A percentile compares a stretch with the other conserved stretches of the same genome.
Conservation (phyloP, 1,140 invertebrate genomes). For the Drosophila asahinai region DNA sequence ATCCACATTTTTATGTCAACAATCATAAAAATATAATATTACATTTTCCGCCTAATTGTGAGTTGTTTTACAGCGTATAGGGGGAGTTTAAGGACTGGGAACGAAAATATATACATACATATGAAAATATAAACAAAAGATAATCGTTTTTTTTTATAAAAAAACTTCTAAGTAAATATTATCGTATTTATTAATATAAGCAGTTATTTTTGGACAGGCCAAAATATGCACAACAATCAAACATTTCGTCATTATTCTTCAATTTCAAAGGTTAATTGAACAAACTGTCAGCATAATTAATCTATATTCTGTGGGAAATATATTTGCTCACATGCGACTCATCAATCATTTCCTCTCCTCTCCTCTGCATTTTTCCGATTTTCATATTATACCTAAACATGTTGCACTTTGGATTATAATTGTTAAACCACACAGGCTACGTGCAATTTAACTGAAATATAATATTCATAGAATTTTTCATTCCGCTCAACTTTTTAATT, state of each 20-base stretch:
- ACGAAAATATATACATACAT: too few relatives aligned
- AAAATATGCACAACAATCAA: neutral
- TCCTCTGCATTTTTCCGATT: neutral
- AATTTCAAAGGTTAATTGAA: constrained; percentile 1
- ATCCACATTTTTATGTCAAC: constrained; percentile 24
- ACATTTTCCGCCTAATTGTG: constrained; percentile 23
- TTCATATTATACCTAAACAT: neutral
- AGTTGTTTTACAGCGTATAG: neutral
- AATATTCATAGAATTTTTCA: constrained; percentile 24
- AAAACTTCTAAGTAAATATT: too few relatives aligned
- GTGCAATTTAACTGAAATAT: neutral
- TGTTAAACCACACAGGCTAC: neutral
- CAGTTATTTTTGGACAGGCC: too few relatives aligned
- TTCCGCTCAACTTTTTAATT: constrained; percentile 3
- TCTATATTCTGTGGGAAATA: neutral
- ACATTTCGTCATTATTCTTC: neutral
- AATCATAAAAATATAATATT: constrained; percentile 24
- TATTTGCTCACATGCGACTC: neutral
- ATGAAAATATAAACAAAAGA: too few relatives aligned
- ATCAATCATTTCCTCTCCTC: constrained; percentile 3
- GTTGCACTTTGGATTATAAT: constrained; percentile 8
- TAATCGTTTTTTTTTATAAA: too few relatives aligned
- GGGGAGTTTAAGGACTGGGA: too few relatives aligned
- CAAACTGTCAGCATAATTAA: constrained; percentile 6
- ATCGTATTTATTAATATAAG: too few relatives aligned